Evolutionary conservation across 2,888 invertebrate species (phyloP), one percentile per base, ranked within the genome.

Genomic region (Nysson spinosus): DNA sequence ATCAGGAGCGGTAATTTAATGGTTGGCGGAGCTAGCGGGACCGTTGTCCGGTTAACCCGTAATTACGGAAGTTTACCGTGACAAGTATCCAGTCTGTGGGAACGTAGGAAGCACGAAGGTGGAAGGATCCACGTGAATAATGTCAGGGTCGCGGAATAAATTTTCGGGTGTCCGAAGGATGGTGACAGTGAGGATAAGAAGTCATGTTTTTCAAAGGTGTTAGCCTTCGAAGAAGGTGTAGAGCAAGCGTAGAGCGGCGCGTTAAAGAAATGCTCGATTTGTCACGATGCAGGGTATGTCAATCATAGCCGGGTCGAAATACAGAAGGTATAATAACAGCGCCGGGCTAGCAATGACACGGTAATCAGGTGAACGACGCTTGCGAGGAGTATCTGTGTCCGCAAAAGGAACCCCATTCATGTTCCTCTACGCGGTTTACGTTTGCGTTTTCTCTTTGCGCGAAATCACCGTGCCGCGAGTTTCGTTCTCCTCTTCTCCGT

Each of bases 311-410:
- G 69, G 69, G 71, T 77, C 75, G 72, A 79, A 80, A 76, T 74
- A 75, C 74, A 65, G 64, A 69, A 72, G 37, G 69, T 62, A 65
- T 72, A 77, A 77, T 65, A 66, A 68, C 67, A 56, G 61, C 65
- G 58, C 52, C 67, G 63, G 72, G 55, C 65, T 68, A 57, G 69
- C 75, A 79, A 80, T 80, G 79, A 78, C 75, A 79, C 77, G 80
- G 75, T 60, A 77, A 72, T 79, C 77, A 69, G 65, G 56, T 65
- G 61, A 52, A 40, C 58, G 47, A n/a, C 64, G 63, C 68, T 72
- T 75, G 76, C 69, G 74, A 75, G 56, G 68, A 62, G 63, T 68
- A 56, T 50, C 55, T 42, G 57, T 35, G 17, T 9, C 47, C 54
- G 22, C 58, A 55, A 63, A 58, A 65, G 46, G 54, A 55, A 47